Base-by-base conservation (phyloP, 2,888 invertebrate species). In the Cataglyphis rosenhaueri region DNA sequence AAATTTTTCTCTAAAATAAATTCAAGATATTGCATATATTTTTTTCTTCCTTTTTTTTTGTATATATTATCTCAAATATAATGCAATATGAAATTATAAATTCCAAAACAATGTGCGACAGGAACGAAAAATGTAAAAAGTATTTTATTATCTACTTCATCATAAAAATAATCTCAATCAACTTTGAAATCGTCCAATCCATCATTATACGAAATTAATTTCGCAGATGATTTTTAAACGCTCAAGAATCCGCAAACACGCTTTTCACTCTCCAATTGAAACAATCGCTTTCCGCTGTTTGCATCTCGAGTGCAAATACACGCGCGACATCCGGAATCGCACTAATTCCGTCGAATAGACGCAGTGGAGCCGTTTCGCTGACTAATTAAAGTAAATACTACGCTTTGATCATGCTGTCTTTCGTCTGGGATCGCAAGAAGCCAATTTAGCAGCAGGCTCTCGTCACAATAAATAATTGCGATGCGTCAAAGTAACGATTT, bases 391-490 rank as follows among this genome's bases (percentile, higher is more conserved):
- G 71, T 71, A 57, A 78, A 78, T 78, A 52, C 78, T 29, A 57
- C 57, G 41, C 78, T 78, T 78, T 78, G 78, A 78, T 70, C 78
- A 12, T 10, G 57, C 18, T 65, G 38, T 78, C 78, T 78, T 70
- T 41, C 71, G 71, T 21, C 73, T 18, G 21, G 25, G 81, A 52
- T 73, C 61, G 81, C 52, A 81, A 76, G 61, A 75, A 75, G 81
- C 76, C 61, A 81, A 75, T 81, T 81, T 81, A 75, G 38, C 59
- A 48, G 76, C 59, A 48, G 76, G 75, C 52, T 71, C 81, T 81
- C 76, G 81, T 74, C 48, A 75, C 61, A 75, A 81, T 57, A 81
- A 83, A 79, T 83, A 83, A 83, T 81, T 83, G 61, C 64, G 62
- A 83, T 65, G 62, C 64, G 70, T 81, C 65, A 71, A 68, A 62